Evolutionary conservation across 2,888 invertebrate genomes (phyloP), one percentile per base, ranked within the genome.

Genomic region (Furcula furcula): DNA sequence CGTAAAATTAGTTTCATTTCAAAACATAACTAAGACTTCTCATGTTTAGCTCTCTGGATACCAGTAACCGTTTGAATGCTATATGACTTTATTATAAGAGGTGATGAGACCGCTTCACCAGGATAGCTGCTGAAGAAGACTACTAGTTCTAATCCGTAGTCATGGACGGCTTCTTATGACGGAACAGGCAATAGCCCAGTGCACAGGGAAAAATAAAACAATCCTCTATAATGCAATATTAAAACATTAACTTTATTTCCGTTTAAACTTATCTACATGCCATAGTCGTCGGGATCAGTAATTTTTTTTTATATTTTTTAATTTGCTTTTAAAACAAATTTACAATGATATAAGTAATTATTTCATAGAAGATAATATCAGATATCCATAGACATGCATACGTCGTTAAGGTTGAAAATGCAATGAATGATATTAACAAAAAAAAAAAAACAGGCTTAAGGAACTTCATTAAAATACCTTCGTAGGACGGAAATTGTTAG

Each of bases 201-300:
- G n/a, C n/a, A n/a, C n/a, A n/a, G n/a, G n/a, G n/a, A n/a, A n/a
- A n/a, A 49, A 45, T 45, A 34, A 57, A 59, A 51, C 39, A 13
- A 21, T n/a, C n/a, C 31, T 13, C 31, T 22, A 16, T 36, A 48
- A 40, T 49, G n/a, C 2, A 10, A 10, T 21, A 21, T n/a, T n/a
- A n/a, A n/a, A 10, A 21, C 10, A 5, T 25, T 7, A 12, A 46
- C 61, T 60, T 63, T 53, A 63, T 49, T 76, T 60, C 50, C 47
- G 55, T 48, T 44, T 40, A 54, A 52, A 52, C n/a, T n/a, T n/a
- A n/a, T n/a, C n/a, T n/a, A n/a, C 43, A 44, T 56, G 75, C 79
- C 65, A 43, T 46, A 47, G 83, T 83, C 79, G 71, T 81, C 55
- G 78, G 71, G 72, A 60, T 83, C 81, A 26, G 51, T 65, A 46